Percentiles rank a stretch among this genome's conserved stretches.
phyloP scores from a whole-genome alignment of 2,797 vertebrate genomes.

The Cryptoprocta ferox region DNA sequence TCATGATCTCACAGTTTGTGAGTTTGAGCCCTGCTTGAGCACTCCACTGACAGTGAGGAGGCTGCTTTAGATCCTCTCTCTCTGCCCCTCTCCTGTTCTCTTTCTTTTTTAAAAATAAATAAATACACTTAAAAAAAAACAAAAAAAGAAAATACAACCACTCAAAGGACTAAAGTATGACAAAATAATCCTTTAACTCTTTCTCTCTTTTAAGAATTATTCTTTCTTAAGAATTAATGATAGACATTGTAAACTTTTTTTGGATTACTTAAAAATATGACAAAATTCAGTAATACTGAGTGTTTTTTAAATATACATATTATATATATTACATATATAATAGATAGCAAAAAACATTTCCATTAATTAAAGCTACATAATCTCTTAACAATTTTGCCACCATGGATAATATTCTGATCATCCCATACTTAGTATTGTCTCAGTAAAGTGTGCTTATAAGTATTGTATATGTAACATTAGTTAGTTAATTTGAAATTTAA shows the following conservation, averaged over 20 bases:
- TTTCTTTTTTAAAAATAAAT: no score
- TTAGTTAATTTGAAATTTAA: slow-evolving; percentile 33
- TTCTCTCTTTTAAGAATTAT: not conserved
- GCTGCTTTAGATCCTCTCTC: no score
- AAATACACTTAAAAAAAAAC: no score
- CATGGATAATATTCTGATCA: not conserved
- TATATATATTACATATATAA: not conserved
- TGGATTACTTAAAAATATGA: not conserved
- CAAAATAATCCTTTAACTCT: not conserved
- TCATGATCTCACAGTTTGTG: no score
- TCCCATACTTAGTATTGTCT: not conserved
- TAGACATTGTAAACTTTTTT: not conserved
- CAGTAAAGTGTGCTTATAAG: not conserved
- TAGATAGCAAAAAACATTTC: not conserved
- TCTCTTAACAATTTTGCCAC: not conserved
- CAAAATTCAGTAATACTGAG: not conserved
- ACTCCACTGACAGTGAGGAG: no score
- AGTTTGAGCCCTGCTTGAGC: no score
- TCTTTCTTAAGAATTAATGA: slow-evolving; percentile 1
- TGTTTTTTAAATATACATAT: not conserved
- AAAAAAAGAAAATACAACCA: not conserved
- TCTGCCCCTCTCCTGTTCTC: no score
- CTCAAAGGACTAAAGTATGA: not conserved
- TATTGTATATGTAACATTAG: not conserved
- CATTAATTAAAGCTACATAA: not conserved